Conservation (phyloP, 2,888 invertebrate genomes). For the Clostera curtula region DNA sequence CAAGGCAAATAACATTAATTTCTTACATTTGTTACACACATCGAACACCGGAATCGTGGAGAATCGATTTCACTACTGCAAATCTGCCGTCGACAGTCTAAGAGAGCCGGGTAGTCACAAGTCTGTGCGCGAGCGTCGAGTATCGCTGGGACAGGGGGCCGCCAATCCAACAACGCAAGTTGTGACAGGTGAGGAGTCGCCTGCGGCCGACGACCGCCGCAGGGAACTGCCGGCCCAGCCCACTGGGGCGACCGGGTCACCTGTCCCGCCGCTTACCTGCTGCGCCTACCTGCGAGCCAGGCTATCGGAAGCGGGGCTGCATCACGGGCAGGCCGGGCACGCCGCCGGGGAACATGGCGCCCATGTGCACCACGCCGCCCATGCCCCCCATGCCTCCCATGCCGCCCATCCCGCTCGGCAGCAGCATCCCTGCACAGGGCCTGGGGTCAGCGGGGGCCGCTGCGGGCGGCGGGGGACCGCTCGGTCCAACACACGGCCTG, state of each 20-base stretch:
- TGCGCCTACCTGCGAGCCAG: slow-evolving; percentile 31
- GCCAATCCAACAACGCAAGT: slow-evolving; percentile 73
- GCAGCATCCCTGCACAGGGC: slow-evolving; percentile 68
- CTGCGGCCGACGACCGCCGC: slow-evolving; percentile 37
- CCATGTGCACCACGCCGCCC: slow-evolving; percentile 69
- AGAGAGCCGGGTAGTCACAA: slow-evolving; percentile 28
- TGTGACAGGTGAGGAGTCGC: slow-evolving; percentile 61
- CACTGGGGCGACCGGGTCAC: slow-evolving; percentile 35
- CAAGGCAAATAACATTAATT: slow-evolving; percentile 64
- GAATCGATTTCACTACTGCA: slow-evolving; percentile 30
- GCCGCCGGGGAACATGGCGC: slow-evolving; percentile 68
- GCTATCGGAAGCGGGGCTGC: slow-evolving; percentile 92
- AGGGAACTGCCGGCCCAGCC: slow-evolving; percentile 77
- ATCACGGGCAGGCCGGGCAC: slow-evolving; percentile 76
- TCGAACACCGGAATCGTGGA: slow-evolving; percentile 41
- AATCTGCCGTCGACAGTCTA: slow-evolving; percentile 31
- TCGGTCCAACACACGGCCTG: slow-evolving; percentile 50
- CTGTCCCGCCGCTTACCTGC: slow-evolving; percentile 31
- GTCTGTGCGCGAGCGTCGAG: slow-evolving; percentile 21
- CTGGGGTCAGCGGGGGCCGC: slow-evolving; percentile 9
- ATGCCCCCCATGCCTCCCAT: slow-evolving; percentile 57
- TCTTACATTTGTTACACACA: slow-evolving; percentile 53
- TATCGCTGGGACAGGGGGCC: slow-evolving; percentile 64
- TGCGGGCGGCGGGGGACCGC: slow-evolving; percentile 45
- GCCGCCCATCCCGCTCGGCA: slow-evolving; percentile 48